phyloP scores from a whole-genome alignment of 1,140 invertebrate species.

The Choristoneura fumiferana region DNA sequence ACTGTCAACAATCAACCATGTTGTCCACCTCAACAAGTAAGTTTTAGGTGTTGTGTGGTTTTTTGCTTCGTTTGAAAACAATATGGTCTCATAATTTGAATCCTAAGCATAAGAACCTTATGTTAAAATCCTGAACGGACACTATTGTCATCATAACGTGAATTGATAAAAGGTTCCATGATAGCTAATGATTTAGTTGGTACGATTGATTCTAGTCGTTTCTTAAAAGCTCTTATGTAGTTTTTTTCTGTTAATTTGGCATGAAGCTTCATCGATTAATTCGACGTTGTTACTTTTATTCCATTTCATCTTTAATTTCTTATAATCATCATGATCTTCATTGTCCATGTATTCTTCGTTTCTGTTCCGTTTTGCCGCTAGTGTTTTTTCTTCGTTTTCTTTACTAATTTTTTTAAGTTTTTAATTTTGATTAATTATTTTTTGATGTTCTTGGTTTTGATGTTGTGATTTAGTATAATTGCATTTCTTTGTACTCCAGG shows the following conservation, averaged over 20 bases:
- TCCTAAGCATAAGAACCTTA: no score
- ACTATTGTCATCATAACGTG: no score
- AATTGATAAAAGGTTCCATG: no score
- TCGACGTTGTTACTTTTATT: constrained; percentile 21
- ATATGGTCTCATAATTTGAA: no score
- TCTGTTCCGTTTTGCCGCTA: constrained; percentile 23
- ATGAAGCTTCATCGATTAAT: constrained; percentile 14
- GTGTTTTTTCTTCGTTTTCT: constrained; percentile 13
- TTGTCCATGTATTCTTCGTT: constrained; percentile 12
- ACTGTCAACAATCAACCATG: constrained; percentile 88
- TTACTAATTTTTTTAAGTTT: constrained; percentile 12
- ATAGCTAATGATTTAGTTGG: no score
- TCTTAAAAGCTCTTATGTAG: no score
- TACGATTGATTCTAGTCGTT: no score
- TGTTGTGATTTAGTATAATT: constrained; percentile 25
- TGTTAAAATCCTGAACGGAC: no score
- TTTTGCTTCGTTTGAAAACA: no score
- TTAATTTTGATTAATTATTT: background rate
- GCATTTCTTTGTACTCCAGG: background rate
- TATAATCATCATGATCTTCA: background rate
- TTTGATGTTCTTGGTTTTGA: background rate
- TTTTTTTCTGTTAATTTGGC: constrained; percentile 14
- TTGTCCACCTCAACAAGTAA: constrained; percentile 88
- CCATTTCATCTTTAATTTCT: constrained; percentile 22
- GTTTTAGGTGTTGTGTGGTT: constrained; percentile 53